Evolutionary conservation across 2,113 vertebrate species (phyloP).

Genomic region (Plotosus lineatus): DNA sequence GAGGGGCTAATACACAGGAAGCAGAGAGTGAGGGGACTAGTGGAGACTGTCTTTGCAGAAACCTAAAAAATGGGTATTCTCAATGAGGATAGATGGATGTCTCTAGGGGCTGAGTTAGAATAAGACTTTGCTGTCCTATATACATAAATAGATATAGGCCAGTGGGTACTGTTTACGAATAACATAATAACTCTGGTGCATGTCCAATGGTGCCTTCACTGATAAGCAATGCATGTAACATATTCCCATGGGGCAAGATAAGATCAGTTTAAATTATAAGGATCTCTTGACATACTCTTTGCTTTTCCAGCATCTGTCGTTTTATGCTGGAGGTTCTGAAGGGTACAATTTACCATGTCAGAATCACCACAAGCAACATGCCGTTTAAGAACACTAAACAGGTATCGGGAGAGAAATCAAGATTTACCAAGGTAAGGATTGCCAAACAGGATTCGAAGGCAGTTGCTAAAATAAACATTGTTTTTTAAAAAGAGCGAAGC

Average conservation of each 20-base stretch:
- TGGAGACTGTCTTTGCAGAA: slow-evolving; percentile 32
- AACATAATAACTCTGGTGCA: slow-evolving; percentile 34
- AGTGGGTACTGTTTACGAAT: slow-evolving; percentile 36
- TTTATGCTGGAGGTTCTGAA: slow-evolving; percentile 39
- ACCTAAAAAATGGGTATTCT: slow-evolving; percentile 36
- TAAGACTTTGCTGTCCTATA: slow-evolving; percentile 48
- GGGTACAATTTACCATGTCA: slow-evolving; percentile 53
- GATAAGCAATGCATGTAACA: slow-evolving; percentile 28
- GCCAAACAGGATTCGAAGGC: not conserved
- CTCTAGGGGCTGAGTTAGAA: slow-evolving; percentile 34
- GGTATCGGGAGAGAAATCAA: slow-evolving; percentile 57
- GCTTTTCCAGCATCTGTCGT: slow-evolving; percentile 33
- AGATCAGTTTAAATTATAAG: slow-evolving; percentile 40
- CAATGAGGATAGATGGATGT: slow-evolving; percentile 48
- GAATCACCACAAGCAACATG: slow-evolving; percentile 55
- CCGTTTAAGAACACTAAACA: slow-evolving; percentile 54
- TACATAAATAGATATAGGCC: slow-evolving; percentile 35
- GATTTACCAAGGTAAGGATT: not conserved
- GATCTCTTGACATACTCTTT: slow-evolving; percentile 30
- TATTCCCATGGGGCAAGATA: slow-evolving; percentile 36
- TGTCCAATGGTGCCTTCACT: slow-evolving; percentile 21
- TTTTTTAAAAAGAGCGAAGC: not conserved
- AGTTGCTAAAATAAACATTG: not conserved
- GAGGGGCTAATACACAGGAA: not conserved
- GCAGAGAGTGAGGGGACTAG: slow-evolving; percentile 1